phyloP scores from a whole-genome alignment of 2,797 vertebrate species.

The Squalus acanthias region DNA sequence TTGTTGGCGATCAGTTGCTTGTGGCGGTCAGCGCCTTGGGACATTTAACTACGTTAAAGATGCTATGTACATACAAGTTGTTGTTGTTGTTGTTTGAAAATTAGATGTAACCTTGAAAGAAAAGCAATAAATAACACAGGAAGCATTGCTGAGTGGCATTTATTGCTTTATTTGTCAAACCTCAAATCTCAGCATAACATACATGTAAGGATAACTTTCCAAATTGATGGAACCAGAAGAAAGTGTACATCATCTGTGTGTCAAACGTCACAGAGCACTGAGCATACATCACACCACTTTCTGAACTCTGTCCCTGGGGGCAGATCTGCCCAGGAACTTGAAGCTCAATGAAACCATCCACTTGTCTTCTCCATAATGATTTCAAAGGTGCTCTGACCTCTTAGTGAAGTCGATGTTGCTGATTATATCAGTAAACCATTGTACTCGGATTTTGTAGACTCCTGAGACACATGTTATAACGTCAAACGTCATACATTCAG shows the following conservation, averaged over 20 bases:
- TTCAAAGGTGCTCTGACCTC: not conserved
- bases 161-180: not conserved
- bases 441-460: not conserved
- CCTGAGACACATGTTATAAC: not conserved
- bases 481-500: not conserved
- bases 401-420: not conserved
- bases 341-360: not conserved
- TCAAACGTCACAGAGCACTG: not conserved
- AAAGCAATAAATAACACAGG: not conserved
- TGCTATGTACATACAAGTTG: too few relatives aligned
- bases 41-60: too few relatives aligned
- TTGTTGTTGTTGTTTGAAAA: not conserved
- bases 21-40: too few relatives aligned
- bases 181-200: not conserved
- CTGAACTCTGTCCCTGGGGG: not conserved
- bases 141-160: not conserved
- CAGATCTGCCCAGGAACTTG: not conserved
- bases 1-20: not conserved
- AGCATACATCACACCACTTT: not conserved
- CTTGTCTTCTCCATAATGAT: not conserved
- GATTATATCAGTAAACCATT: not conserved
- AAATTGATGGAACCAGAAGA: not conserved
- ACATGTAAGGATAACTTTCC: not conserved
- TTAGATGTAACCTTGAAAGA: not conserved
- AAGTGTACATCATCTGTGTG: not conserved